Percentiles rank a stretch among this genome's conserved stretches.
These are phyloP conservation scores for Nysson spinosus DNA, from an alignment of 2,888 invertebrate genomes.

Conservation along the genomic window DNA sequence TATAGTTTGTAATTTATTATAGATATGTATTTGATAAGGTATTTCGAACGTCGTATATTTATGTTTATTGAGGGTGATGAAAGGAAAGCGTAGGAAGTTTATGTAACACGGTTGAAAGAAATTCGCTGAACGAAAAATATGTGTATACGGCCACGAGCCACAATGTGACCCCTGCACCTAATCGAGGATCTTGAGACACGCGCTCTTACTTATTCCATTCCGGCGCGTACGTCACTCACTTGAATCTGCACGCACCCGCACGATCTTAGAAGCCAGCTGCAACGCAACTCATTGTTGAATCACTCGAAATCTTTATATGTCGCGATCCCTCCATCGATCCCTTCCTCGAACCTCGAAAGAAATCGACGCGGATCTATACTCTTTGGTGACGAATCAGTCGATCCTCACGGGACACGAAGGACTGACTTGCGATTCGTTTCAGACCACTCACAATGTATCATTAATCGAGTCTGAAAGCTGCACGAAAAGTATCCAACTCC, in stretches of 20 bases:
- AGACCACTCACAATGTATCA: not conserved
- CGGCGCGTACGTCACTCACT: slow-evolving; percentile 62
- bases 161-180: slow-evolving; percentile 44
- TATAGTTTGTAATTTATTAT: too few relatives aligned
- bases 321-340: slow-evolving; percentile 45
- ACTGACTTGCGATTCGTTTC: slow-evolving; percentile 47
- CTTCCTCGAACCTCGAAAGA: slow-evolving; percentile 25
- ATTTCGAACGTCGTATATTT: not conserved
- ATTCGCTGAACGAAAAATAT: slow-evolving; percentile 34
- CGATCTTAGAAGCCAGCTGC: slow-evolving; percentile 50
- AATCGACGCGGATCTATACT: slow-evolving; percentile 37
- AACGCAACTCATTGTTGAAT: slow-evolving; percentile 50
- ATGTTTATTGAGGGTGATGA: too few relatives aligned
- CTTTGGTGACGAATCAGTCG: slow-evolving; percentile 50
- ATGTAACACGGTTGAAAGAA: too few relatives aligned
- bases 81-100: too few relatives aligned
- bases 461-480: slow-evolving; percentile 26
- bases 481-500: too few relatives aligned
- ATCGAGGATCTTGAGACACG: slow-evolving; percentile 53
- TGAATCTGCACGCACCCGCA: slow-evolving; percentile 53
- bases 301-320: slow-evolving; percentile 43
- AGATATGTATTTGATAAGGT: too few relatives aligned
- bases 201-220: slow-evolving; percentile 66
- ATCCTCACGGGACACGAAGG: slow-evolving; percentile 35
- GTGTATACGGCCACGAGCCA: slow-evolving; percentile 59